Conservation (phyloP, 1,140 invertebrate species). For the Sarcophaga bullata region DNA sequence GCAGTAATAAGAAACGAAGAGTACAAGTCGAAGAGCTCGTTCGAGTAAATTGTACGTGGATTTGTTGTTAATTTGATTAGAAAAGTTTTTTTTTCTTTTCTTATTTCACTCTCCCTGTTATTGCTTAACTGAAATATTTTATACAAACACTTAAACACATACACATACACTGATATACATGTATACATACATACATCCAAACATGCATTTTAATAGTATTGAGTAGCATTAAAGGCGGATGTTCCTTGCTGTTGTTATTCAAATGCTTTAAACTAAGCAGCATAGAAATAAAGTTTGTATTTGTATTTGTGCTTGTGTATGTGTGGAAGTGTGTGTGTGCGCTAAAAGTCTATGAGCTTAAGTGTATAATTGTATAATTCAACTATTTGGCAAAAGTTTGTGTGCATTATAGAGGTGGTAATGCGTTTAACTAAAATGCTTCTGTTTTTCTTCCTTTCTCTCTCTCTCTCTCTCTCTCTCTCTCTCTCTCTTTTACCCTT, state of each 20-base stretch:
- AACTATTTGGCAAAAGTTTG: background rate
- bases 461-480: no score
- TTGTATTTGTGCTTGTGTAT: background rate
- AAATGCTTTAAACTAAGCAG: no score
- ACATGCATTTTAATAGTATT: background rate
- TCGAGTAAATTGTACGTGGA: slow-evolving; percentile 9
- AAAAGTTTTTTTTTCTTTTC: background rate
- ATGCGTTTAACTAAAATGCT: background rate
- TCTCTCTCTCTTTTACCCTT: background rate
- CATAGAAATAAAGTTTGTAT: background rate
- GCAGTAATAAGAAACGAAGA: background rate
- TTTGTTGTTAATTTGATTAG: slow-evolving; percentile 24
- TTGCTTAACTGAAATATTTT: background rate
- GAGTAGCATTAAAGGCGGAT: no score
- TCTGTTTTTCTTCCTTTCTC: background rate
- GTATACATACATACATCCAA: background rate
- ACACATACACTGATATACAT: background rate
- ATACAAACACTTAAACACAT: background rate
- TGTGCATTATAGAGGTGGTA: slow-evolving; percentile 7
- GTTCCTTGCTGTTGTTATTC: no score
- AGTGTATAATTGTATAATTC: background rate
- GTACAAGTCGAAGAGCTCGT: background rate
- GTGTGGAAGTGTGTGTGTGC: background rate
- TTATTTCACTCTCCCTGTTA: background rate
- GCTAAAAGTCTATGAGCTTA: background rate